Percentiles rank a stretch among this genome's conserved stretches.
Conservation (phyloP, 2,888 invertebrate genomes). For the Salpingus planirostris region DNA sequence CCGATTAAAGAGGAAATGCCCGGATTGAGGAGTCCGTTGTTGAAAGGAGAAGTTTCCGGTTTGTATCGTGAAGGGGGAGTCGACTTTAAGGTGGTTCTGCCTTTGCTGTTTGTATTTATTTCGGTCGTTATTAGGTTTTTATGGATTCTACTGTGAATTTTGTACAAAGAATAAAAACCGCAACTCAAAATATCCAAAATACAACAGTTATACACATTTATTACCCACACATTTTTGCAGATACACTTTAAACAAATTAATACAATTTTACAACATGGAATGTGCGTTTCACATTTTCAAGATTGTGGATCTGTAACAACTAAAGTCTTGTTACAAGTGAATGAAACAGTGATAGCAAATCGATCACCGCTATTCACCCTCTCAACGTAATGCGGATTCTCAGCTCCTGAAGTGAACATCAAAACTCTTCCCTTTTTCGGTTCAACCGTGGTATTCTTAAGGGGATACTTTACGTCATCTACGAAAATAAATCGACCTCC, state of each 20-base stretch:
- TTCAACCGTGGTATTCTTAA: conserved; percentile 61
- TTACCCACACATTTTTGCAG: too few species aligned
- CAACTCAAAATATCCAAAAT: too few species aligned
- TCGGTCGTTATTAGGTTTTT: conserved; percentile 8
- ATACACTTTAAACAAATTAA: conserved; percentile 50
- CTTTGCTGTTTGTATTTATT: conserved; percentile 6
- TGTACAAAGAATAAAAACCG: too few species aligned
- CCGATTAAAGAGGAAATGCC: conserved; percentile 50
- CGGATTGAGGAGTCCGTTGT: conserved; percentile 46
- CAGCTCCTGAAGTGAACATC: conserved; percentile 80
- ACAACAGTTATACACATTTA: too few species aligned
- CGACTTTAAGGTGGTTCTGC: conserved; percentile 5
- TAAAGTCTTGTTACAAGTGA: conserved; percentile 58
- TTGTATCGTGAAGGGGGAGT: conserved; percentile 19
- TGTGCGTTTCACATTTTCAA: not conserved
- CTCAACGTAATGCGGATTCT: conserved; percentile 78
- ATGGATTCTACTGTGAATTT: too few species aligned
- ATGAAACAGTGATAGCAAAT: conserved; percentile 78
- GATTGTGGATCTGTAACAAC: conserved; percentile 53
- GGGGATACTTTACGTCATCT: conserved; percentile 50
- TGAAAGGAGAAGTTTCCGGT: conserved; percentile 51
- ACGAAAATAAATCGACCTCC: conserved; percentile 78
- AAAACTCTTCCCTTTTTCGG: conserved; percentile 70
- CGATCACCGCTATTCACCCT: conserved; percentile 64
- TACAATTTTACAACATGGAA: not conserved